phyloP scores from a whole-genome alignment of 2,888 invertebrate species.

The Oligia strigilis region DNA sequence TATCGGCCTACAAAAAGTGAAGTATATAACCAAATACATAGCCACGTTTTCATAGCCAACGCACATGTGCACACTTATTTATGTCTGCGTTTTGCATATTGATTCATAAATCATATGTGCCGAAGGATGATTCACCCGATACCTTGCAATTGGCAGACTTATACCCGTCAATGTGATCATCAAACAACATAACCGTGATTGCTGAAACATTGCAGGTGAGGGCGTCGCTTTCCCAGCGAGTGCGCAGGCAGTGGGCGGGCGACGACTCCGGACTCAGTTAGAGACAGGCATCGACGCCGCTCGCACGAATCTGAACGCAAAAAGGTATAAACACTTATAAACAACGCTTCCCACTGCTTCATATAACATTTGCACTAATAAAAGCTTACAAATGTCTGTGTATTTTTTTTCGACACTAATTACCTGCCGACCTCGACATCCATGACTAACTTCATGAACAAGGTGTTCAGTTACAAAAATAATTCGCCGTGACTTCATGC shows the following conservation, averaged over 20 bases:
- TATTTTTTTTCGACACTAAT: conserved; percentile 80
- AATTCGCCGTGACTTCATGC: conserved; percentile 86
- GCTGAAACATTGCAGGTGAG: conserved; percentile 86
- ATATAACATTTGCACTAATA: conserved; percentile 87
- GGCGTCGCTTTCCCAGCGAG: conserved; percentile 70
- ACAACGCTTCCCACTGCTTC: conserved; percentile 78
- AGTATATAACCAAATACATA: conserved; percentile 1
- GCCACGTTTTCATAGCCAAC: conserved; percentile 13
- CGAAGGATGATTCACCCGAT: conserved; percentile 65
- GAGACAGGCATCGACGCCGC: conserved; percentile 88
- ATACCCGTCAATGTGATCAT: conserved; percentile 69
- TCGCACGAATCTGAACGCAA: conserved; percentile 89
- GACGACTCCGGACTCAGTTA: conserved; percentile 80
- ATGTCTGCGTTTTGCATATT: conserved; percentile 29
- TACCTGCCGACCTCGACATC: conserved; percentile 82
- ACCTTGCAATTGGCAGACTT: conserved; percentile 54
- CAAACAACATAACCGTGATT: conserved; percentile 71
- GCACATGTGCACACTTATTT: conserved; percentile 30
- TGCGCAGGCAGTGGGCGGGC: conserved; percentile 82
- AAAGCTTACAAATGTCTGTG: conserved; percentile 80
- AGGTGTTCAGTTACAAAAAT: conserved; percentile 86
- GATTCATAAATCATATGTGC: conserved; percentile 53
- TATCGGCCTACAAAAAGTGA: background rate
- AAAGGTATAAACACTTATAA: conserved; percentile 83
- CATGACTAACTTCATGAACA: conserved; percentile 85